Evolutionary conservation across 2,113 vertebrate genomes (phyloP), one percentile per base, ranked within the genome.

Genomic region (Antennarius striatus): DNA sequence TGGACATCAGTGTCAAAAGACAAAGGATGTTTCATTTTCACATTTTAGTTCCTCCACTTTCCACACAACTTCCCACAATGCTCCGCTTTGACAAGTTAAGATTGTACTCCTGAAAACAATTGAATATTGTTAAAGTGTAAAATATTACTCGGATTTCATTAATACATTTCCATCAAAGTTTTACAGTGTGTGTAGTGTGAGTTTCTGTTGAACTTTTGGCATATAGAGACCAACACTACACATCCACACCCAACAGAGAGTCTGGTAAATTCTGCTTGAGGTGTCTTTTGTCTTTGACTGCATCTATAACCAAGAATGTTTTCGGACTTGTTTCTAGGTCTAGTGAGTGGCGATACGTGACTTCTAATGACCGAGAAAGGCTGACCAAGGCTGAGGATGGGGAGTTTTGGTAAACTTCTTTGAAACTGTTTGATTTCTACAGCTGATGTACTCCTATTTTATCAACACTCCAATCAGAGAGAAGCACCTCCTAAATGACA

Each of bases 341-440:
- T 53, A 77, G 80, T 6, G 92, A 92, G 81, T 96, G 95, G 95
- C 91, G 77, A 52, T 83, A 83, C 0, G 62, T 96, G 39, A 94
- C 92, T 57, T 90, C 88, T 0, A 74, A 76, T 4, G 87, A 82
- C 58, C 84, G 83, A 11, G 86, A 91, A 13, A 82, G 42, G 10
- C 88, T 97, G 68, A 91, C 82, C 15, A 84, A 84, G n/a, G 89
- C 87, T 0, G 94, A 97, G 56, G 94, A 97, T 1, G 95, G 95
- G 5, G 95, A 97, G 39, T 97, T 97, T 75, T 96, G 95, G 81
- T 88, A 81, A 83, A 63, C 15, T 2, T 14, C 8, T 0, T 9
- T 10, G 10, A 66, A 58, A 28, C 7, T 22, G 3, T 10, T 11
- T 29, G 22, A 13, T 10, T 52, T 13, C 28, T 36, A 36, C 32